A percentile compares a stretch with the other conserved stretches of the same genome.
Evolutionary conservation across 2,888 invertebrate genomes (phyloP).

Genomic region (Apamea monoglypha): DNA sequence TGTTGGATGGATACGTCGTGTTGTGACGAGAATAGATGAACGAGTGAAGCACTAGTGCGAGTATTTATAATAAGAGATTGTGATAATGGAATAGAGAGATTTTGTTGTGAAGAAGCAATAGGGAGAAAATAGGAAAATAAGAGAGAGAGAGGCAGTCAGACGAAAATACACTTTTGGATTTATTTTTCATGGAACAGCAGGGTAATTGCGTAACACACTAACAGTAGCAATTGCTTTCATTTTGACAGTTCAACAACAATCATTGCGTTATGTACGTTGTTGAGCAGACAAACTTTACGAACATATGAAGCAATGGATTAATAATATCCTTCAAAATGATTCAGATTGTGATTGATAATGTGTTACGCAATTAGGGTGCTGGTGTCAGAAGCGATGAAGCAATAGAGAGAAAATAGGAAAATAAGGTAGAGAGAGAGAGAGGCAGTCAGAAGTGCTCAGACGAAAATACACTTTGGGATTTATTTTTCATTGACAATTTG

Average conservation of each 20-base stretch:
- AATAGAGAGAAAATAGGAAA: too few species aligned
- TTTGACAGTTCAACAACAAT: background rate
- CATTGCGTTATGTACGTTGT: background rate
- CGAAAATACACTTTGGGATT: too few species aligned
- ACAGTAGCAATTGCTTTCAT: background rate
- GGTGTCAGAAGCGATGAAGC: too few species aligned
- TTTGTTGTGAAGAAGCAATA: background rate
- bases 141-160: background rate
- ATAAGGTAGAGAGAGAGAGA: too few species aligned
- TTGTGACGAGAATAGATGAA: conserved; percentile 50
- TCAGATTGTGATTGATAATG: too few species aligned
- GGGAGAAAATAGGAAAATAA: background rate
- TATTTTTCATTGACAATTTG: too few species aligned
- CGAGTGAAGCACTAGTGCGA: conserved; percentile 13
- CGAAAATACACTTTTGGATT: background rate
- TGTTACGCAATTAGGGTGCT: too few species aligned
- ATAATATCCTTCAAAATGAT: too few species aligned
- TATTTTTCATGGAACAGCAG: too few species aligned
- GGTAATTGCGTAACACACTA: background rate
- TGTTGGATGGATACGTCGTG: conserved; percentile 30
- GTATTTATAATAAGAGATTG: background rate
- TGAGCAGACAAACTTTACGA: too few species aligned
- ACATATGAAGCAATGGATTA: background rate
- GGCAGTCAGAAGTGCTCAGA: too few species aligned
- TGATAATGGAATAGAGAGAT: background rate